Percentiles rank a stretch among this genome's conserved stretches.
These are phyloP conservation scores for Pluvialis apricaria DNA, from an alignment of 2,113 vertebrate species.

Conservation along the genomic window DNA sequence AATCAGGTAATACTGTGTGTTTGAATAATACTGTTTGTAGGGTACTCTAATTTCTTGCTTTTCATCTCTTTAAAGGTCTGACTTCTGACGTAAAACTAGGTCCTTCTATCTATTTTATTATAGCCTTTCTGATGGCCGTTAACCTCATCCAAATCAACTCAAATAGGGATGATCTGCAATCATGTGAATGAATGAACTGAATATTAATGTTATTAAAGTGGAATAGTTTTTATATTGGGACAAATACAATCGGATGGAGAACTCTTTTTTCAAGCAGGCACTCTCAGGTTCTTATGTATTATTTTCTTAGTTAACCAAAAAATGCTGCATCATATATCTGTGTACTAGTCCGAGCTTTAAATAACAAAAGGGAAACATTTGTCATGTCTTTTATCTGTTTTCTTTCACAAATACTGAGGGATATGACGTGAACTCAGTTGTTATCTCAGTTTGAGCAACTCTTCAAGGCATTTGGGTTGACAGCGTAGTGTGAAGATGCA, in stretches of 20 bases:
- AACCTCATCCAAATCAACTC: not conserved
- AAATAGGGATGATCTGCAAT: not conserved
- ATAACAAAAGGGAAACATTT: not conserved
- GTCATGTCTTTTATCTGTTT: not conserved
- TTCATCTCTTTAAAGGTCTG: not conserved
- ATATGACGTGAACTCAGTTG: not conserved
- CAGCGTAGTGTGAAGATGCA: constrained; percentile 7
- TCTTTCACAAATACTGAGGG: not conserved
- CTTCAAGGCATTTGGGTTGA: constrained; percentile 20
- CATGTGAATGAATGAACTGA: not conserved
- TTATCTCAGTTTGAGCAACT: not conserved
- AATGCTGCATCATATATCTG: not conserved
- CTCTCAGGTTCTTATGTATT: not conserved
- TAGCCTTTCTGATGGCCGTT: not conserved
- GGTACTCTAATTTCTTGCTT: not conserved
- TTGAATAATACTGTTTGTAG: not conserved
- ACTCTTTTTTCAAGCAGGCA: not conserved
- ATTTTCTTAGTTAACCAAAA: not conserved
- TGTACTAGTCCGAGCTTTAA: not conserved
- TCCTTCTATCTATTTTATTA: not conserved
- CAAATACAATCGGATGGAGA: not conserved
- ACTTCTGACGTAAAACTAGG: not conserved
- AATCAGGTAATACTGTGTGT: not conserved
- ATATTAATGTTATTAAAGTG: not conserved
- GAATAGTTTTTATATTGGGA: not conserved